Evolutionary conservation across 2,797 vertebrate genomes (phyloP), one percentile per base, ranked within the genome.

Genomic region (Acropternis orthonyx): DNA sequence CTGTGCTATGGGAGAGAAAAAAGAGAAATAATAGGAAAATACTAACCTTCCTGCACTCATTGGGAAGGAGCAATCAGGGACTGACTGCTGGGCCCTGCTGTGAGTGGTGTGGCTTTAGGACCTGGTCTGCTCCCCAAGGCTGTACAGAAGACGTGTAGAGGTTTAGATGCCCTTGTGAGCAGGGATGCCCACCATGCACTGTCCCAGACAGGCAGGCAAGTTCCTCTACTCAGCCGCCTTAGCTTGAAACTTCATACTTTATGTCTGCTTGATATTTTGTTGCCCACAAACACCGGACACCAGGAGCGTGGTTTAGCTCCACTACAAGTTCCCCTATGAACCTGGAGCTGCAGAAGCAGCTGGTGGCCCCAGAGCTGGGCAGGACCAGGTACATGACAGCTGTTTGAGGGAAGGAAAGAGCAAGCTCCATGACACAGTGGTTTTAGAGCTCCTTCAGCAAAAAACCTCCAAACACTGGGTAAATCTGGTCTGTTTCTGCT

Each of bases 61-160:
- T 44, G 49, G 44, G 69, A 86, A 22, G 8, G 13, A 61, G 17
- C 46, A 58, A 62, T 69, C n/a, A 46, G 0, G 3, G 41, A 13
- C 46, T 58, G 41, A 13, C 46, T 58, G 11, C 37, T 62, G 49
- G 12, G 51, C 39, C 30, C 11, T 74, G 39, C n/a, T 88, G n/a
- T 39, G 43, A 32, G 15, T 0, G 1, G 26, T 30, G 20, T 0
- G 1, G 5, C 10, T 28, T 52, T 3, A 1, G 41, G 46, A 77
- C 46, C 17, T 30, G 17, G 4, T 62, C 72, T 55, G 18, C 71
- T 61, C 49, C 34, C 39, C 2, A 14, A 7, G 65, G 36, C 43
- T 30, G 3, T 61, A 72, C 30, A 68, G 59, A 76, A 85, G 63
- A 15, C 36, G 8, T 24, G 71, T 62, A 76, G 55, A 77, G 9